Conservation (phyloP, 2,797 vertebrate genomes). For the Eulemur rubriventer region DNA sequence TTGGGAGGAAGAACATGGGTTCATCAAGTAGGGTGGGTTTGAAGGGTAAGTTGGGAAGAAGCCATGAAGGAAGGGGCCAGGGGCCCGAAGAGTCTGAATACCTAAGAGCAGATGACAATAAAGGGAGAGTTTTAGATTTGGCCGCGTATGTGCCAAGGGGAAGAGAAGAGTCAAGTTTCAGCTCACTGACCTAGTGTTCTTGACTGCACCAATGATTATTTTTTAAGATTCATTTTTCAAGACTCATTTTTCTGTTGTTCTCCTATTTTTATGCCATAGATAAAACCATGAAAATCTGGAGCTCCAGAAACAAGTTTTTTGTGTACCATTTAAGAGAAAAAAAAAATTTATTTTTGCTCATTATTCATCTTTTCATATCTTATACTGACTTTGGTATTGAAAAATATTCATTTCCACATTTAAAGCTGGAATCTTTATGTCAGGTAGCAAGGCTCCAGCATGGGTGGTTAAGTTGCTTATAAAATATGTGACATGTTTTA, state of each 20-base stretch:
- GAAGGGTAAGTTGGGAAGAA: not conserved
- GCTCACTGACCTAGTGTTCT: not conserved
- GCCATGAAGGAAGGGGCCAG: not conserved
- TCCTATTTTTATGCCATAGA: not conserved
- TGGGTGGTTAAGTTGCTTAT: constrained; percentile 63
- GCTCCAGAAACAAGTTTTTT: not conserved
- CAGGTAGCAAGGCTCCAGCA: constrained; percentile 38
- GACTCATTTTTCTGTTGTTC: not conserved
- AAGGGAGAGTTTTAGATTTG: not conserved
- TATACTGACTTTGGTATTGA: constrained; percentile 36
- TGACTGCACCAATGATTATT: not conserved
- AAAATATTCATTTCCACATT: constrained; percentile 66
- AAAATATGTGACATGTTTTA: constrained; percentile 80
- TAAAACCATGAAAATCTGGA: not conserved
- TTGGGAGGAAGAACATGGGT: not conserved
- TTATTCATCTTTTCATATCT: constrained; percentile 53
- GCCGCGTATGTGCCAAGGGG: no score
- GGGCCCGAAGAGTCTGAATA: not conserved
- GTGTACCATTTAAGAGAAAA: not conserved
- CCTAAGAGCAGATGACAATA: not conserved
- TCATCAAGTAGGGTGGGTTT: not conserved
- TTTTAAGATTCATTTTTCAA: not conserved
- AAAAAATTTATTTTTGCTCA: not conserved
- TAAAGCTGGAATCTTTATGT: constrained; percentile 58
- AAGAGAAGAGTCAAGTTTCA: not conserved